Percentiles rank a stretch among this genome's conserved stretches.
Evolutionary conservation across 2,888 invertebrate genomes (phyloP).

Genomic region (Emmelina monodactyla): DNA sequence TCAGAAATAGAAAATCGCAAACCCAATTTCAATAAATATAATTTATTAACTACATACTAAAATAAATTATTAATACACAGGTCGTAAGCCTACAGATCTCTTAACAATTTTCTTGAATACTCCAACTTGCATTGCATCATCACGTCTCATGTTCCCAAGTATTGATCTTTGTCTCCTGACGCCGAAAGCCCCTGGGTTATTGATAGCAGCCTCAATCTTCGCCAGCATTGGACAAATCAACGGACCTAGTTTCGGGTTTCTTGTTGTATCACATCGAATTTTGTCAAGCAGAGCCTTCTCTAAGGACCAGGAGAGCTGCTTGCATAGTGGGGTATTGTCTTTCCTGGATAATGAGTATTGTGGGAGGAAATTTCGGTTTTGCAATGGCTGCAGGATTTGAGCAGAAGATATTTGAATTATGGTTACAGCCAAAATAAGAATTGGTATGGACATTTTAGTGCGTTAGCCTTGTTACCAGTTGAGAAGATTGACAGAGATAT

Average conservation of each 20-base stretch:
- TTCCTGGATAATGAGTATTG: not conserved
- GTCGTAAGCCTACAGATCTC: not conserved
- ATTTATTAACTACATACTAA: not conserved
- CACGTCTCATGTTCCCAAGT: not conserved
- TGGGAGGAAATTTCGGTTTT: too few species aligned
- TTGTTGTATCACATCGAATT: not conserved
- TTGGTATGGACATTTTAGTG: too few species aligned
- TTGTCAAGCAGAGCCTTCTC: not conserved
- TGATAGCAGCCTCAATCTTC: not conserved
- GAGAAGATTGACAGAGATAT: too few species aligned
- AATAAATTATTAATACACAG: not conserved
- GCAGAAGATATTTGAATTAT: too few species aligned
- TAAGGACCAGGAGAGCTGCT: not conserved
- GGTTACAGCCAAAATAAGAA: too few species aligned
- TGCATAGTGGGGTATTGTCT: not conserved
- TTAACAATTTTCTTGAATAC: not conserved
- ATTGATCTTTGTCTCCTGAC: not conserved
- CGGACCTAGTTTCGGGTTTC: not conserved
- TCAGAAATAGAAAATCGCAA: too few species aligned
- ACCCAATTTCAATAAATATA: not conserved
- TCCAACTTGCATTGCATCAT: too few species aligned
- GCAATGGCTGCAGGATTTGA: too few species aligned
- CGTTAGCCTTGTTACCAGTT: too few species aligned
- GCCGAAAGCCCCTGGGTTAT: not conserved
- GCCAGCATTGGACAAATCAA: not conserved